Percentiles rank a stretch among this genome's conserved stretches.
phyloP scores from a whole-genome alignment of 2,888 invertebrate genomes.

The Leptothorax acervorum region DNA sequence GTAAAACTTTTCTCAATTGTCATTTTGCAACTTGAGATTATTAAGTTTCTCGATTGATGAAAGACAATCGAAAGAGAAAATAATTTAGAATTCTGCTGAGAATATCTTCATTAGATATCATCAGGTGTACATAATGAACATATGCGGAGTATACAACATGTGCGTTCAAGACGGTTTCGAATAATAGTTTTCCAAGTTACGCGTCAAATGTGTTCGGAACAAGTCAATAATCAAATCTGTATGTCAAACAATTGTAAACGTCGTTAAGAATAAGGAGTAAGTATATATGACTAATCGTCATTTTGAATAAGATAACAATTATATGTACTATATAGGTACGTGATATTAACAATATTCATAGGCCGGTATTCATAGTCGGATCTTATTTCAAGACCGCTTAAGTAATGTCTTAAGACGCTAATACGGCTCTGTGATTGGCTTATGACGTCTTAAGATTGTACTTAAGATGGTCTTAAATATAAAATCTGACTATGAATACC shows the following conservation, averaged over 20 bases:
- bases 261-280: neutral
- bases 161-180: neutral
- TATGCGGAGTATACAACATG: neutral
- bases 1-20: neutral
- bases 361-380: no score
- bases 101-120: slow-evolving; percentile 15
- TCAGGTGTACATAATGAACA: neutral
- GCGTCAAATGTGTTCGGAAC: slow-evolving; percentile 43
- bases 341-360: slow-evolving; percentile 27
- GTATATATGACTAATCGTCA: neutral
- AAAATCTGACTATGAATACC: no score
- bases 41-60: neutral
- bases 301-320: slow-evolving; percentile 4
- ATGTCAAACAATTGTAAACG: slow-evolving; percentile 29
- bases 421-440: no score
- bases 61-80: neutral
- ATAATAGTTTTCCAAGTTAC: neutral
- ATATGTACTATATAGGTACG: neutral
- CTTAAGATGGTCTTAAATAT: no score
- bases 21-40: neutral
- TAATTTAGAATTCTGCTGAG: neutral
- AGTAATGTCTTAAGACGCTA: no score
- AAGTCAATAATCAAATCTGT: slow-evolving; percentile 50
- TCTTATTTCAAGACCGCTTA: no score
- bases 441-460: no score